phyloP scores from a whole-genome alignment of 1,140 invertebrate genomes.

The Drosophila hydei region DNA sequence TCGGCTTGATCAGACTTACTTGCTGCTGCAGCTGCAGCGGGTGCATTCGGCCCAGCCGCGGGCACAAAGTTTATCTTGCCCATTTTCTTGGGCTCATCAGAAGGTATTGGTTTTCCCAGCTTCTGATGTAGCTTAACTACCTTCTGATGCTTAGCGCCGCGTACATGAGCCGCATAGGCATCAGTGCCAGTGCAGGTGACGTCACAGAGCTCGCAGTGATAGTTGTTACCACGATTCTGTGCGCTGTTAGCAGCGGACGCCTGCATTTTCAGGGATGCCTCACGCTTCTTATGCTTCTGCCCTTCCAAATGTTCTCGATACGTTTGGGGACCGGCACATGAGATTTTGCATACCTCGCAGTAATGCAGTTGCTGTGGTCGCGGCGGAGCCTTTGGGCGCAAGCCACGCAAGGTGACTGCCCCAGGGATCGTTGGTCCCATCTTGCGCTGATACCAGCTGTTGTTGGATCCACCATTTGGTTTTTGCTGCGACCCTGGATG shows the following conservation, averaged over 20 bases:
- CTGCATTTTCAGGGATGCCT: constrained; percentile 93
- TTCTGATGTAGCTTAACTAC: constrained; percentile 98
- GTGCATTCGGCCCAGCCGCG: constrained; percentile 85
- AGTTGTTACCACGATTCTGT: constrained; percentile 88
- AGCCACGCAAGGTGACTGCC: constrained; percentile 52
- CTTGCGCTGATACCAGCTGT: constrained; percentile 84
- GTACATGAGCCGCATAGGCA: constrained; percentile 98
- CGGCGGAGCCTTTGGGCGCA: constrained; percentile 89
- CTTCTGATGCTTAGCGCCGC: constrained; percentile 99
- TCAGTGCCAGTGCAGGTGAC: constrained; percentile 99
- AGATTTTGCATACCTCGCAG: constrained; percentile 99
- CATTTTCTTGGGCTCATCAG: constrained; percentile 94
- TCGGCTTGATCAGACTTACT: constrained; percentile 48
- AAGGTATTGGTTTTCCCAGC: constrained; percentile 98
- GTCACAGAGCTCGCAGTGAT: constrained; percentile 96
- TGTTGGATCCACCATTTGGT: constrained; percentile 59
- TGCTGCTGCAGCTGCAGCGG: constrained; percentile 26
- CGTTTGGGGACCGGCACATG: constrained; percentile 97
- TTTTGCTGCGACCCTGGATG: constrained; percentile 80
- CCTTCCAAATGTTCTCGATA: constrained; percentile 99
- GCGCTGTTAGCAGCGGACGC: constrained; percentile 84
- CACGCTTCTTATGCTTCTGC: constrained; percentile 99
- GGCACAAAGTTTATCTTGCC: constrained; percentile 97
- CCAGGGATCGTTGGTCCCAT: constrained; percentile 80
- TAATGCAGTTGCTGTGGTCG: constrained; percentile 97